Conservation (phyloP, 2,113 vertebrate species). For the Oenanthe melanoleuca region DNA sequence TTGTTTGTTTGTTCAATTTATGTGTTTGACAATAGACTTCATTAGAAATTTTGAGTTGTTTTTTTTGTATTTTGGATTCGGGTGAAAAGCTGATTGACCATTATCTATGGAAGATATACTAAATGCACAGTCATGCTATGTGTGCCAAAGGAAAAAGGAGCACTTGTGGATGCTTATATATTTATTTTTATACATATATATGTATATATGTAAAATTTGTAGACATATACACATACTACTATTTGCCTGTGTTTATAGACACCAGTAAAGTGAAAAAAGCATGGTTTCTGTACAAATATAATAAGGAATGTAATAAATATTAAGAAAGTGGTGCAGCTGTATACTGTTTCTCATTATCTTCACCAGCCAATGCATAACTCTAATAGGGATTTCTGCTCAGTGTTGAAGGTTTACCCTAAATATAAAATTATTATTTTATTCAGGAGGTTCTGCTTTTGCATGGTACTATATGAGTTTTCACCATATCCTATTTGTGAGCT, state of each 20-base stretch:
- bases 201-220: neutral
- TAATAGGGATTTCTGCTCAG: neutral
- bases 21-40: neutral
- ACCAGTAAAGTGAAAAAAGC: neutral
- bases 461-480: neutral
- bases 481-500: neutral
- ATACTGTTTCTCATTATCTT: neutral
- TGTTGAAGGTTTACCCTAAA: neutral
- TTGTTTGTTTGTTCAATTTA: neutral
- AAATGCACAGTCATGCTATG: neutral
- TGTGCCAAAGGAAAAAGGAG: neutral
- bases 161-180: neutral
- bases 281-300: neutral
- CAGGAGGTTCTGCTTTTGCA: neutral
- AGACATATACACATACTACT: neutral
- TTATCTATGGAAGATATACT: neutral
- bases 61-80: neutral
- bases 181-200: neutral
- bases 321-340: neutral
- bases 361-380: neutral
- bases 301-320: neutral
- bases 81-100: neutral
- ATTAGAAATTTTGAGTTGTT: neutral
- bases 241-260: neutral
- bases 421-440: neutral